phyloP scores from a whole-genome alignment of 2,888 invertebrate species.

The Limnephilus marmoratus region DNA sequence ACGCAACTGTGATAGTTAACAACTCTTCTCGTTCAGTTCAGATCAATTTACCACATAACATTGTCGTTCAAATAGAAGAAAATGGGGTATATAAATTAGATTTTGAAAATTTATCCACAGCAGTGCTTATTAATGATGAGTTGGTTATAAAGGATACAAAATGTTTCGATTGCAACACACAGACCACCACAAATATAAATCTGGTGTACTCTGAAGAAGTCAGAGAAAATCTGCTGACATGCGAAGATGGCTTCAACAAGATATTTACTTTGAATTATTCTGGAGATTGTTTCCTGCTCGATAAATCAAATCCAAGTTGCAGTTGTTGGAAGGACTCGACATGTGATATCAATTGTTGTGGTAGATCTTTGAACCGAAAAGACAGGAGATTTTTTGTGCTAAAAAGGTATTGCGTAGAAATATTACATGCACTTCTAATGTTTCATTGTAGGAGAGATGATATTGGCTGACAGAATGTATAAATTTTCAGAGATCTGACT shows the following conservation, averaged over 20 bases:
- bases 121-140: constrained; percentile 8
- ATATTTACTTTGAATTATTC: constrained; percentile 44
- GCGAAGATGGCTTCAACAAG: constrained; percentile 34
- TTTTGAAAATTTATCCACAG: constrained; percentile 9
- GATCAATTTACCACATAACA: constrained; percentile 65
- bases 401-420: constrained; percentile 35
- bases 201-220: constrained; percentile 19
- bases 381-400: constrained; percentile 43
- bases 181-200: constrained; percentile 37
- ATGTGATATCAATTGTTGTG: background rate
- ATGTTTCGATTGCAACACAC: constrained; percentile 24
- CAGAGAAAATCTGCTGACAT: background rate
- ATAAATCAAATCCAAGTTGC: background rate
- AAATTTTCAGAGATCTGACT: constrained; percentile 47
- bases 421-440: background rate
- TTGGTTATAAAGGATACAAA: constrained; percentile 25
- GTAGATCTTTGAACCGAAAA: constrained; percentile 25
- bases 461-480: background rate
- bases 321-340: background rate
- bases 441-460: background rate
- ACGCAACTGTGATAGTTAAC: constrained; percentile 75
- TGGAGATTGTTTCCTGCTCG: constrained; percentile 24
- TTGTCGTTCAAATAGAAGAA: constrained; percentile 31
- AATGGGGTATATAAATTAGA: constrained; percentile 62
- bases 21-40: constrained; percentile 70